Percentiles rank a stretch among this genome's conserved stretches.
phyloP scores from a whole-genome alignment of 2,113 vertebrate species.

The Sphaerodactylus townsendi region DNA sequence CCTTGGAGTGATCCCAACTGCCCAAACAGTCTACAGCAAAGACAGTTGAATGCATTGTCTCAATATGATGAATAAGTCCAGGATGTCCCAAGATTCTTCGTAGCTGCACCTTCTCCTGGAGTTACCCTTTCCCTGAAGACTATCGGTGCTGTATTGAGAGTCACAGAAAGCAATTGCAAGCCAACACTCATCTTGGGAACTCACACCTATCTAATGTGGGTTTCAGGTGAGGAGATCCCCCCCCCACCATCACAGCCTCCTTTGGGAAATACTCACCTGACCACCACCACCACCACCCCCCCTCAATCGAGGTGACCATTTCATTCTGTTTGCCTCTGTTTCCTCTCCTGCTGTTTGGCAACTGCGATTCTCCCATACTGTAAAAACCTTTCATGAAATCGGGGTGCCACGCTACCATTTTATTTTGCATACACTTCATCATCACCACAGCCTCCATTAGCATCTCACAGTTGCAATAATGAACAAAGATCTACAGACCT shows the following conservation, averaged over 20 bases:
- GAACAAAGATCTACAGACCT: conserved; percentile 26
- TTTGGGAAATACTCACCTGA: neutral
- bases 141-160: neutral
- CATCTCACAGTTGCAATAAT: neutral
- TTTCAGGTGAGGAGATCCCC: neutral
- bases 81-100: neutral
- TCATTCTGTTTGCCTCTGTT: too few relatives aligned
- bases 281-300: too few relatives aligned
- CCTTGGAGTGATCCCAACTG: too few relatives aligned
- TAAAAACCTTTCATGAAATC: neutral
- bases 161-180: conserved; percentile 7
- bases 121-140: neutral
- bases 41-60: too few relatives aligned
- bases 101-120: neutral
- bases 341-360: neutral
- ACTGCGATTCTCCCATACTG: neutral
- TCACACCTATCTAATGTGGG: neutral
- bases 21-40: neutral
- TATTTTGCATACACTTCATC: neutral
- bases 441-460: accelerated
- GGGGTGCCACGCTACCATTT: neutral
- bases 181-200: neutral
- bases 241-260: too few relatives aligned
- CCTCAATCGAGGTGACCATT: neutral
- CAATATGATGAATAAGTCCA: neutral